Base-by-base conservation (phyloP, 2,113 vertebrate genomes). In the Odocoileus virginianus region DNA sequence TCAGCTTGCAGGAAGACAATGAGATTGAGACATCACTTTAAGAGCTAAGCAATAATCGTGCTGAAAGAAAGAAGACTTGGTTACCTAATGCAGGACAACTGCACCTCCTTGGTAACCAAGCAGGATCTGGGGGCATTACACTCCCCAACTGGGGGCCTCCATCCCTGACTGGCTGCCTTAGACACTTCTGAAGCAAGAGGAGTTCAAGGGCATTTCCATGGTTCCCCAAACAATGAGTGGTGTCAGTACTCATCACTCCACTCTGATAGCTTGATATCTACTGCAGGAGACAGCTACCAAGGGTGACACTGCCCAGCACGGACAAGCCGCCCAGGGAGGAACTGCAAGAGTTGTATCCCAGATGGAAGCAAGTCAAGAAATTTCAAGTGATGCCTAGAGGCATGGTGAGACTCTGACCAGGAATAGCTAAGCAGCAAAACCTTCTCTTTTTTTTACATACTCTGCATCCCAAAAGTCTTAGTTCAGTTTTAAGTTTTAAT, bases 401-500 rank as follows among this genome's bases (percentile, higher is more conserved):
- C 6, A 10, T 14, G 21, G 45, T 55, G 6, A 6, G 16, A 43
- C 21, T 95, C 57, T 61, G 27, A 50, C 6, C 43, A 87, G 36
- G 3, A 5, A 50, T 10, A 36, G 28, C 15, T 61, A 58, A 54
- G 12, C 3, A 50, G 16, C 11, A 50, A 61, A 71, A 40, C 33
- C 4, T 4, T 30, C 11, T 89, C 27, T 23, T 12, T 50, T 40
- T 71, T 95, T 92, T 19, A 71, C 6, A 81, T 28, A 30, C 0
- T 13, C 2, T 2, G 36, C 12, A 60, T 61, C 10, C 11, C 6
- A 1, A 82, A 89, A 89, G 6, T 27, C 57, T 79, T 82, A 43
- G 33, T 36, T 88, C n/a, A 78, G 9, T 76, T 74, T 79, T 76
- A 54, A 45, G 82, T 64, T 86, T 94, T 91, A 76, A 17, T 81